Percentiles rank a stretch among this genome's conserved stretches.
Evolutionary conservation across 92 coral and sea anemone species (phyloP).

Genomic region (Heteractis magnifica): DNA sequence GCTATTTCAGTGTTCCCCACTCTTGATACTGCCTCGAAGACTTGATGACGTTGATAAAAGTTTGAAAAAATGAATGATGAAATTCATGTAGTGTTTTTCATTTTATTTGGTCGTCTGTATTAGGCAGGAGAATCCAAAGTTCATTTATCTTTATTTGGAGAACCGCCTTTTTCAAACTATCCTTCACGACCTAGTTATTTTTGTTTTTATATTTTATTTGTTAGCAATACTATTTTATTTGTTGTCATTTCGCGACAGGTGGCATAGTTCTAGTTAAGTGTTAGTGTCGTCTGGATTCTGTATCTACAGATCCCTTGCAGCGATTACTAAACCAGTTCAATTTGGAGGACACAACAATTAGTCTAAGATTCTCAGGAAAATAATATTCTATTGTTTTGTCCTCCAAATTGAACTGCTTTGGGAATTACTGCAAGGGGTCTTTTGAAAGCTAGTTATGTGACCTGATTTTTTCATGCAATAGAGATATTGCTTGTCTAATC

Average conservation of each 20-base stretch:
- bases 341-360: no score
- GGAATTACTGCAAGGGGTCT: no score
- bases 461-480: not conserved
- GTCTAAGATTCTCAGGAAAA: no score
- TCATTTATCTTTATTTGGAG: not conserved
- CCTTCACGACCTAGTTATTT: not conserved
- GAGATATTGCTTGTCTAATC: not conserved
- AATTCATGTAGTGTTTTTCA: not conserved
- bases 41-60: no score
- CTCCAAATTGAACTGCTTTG: no score
- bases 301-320: not conserved
- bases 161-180: not conserved
- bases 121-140: not conserved
- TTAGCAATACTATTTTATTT: not conserved
- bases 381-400: no score
- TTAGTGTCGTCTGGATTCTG: not conserved
- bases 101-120: no score
- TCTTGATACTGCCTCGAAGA: no score
- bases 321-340: no score
- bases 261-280: not conserved
- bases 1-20: no score
- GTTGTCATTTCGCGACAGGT: conserved; percentile 1
- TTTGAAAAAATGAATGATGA: not conserved
- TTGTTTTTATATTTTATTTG: not conserved
- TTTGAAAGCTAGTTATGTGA: not conserved